Percentiles rank a stretch among this genome's conserved stretches.
These are phyloP conservation scores for Naso thynnoides DNA, from an alignment of 2,797 vertebrate genomes.

Conservation along the genomic window DNA sequence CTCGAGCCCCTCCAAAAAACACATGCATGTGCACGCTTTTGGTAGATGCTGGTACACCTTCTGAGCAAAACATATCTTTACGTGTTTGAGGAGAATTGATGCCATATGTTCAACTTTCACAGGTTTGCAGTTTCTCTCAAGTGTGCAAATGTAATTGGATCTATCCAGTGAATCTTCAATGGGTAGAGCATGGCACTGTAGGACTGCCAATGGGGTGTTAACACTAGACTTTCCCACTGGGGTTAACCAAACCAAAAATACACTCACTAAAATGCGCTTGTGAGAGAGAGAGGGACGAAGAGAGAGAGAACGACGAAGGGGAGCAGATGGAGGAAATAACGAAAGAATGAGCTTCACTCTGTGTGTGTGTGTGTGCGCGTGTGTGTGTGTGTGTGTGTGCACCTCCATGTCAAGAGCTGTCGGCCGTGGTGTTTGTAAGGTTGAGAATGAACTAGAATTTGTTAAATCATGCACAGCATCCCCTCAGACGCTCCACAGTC, in stretches of 20 bases:
- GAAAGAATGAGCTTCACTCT: conserved; percentile 19
- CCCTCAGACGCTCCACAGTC: conserved; percentile 23
- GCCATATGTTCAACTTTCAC: conserved; percentile 12
- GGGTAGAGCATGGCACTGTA: conserved; percentile 35
- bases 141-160: conserved; percentile 44
- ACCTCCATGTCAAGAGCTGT: conserved; percentile 14
- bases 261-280: conserved; percentile 53
- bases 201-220: conserved; percentile 62
- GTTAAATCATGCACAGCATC: conserved; percentile 48
- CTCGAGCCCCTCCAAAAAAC: conserved; percentile 1
- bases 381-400: neutral
- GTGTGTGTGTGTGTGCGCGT: conserved; percentile 8
- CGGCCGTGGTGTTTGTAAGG: conserved; percentile 18
- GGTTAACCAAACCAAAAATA: conserved; percentile 77
- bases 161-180: conserved; percentile 42
- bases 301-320: conserved; percentile 32
- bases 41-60: conserved; percentile 12
- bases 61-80: neutral
- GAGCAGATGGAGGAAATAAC: conserved; percentile 60
- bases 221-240: conserved; percentile 62
- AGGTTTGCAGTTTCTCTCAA: conserved; percentile 37
- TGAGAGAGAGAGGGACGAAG: conserved; percentile 33
- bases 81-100: neutral
- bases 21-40: conserved; percentile 18
- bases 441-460: conserved; percentile 29